Percentiles rank a stretch among this genome's conserved stretches.
Conservation (phyloP, 2,888 invertebrate genomes). For the Parnassius apollo region DNA sequence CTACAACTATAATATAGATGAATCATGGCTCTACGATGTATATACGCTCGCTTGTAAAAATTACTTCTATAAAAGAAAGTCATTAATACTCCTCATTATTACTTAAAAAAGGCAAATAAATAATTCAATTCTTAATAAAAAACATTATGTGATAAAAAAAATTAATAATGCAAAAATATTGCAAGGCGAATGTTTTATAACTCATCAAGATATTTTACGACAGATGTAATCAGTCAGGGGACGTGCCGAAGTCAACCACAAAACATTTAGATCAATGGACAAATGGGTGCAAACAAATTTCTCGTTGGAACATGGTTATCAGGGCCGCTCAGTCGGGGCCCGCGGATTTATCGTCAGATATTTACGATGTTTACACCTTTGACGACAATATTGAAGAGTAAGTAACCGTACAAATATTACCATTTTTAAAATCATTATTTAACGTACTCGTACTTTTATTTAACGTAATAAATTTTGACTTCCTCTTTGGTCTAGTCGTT, state of each 20-base stretch:
- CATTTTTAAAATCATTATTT: not conserved
- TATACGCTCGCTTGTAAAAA: too few relatives aligned
- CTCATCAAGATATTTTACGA: slow-evolving; percentile 48
- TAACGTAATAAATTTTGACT: too few relatives aligned
- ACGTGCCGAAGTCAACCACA: slow-evolving; percentile 42
- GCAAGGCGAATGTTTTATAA: slow-evolving; percentile 16
- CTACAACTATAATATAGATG: too few relatives aligned
- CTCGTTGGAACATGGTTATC: slow-evolving; percentile 50
- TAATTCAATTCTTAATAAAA: too few relatives aligned
- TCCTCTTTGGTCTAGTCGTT: too few relatives aligned
- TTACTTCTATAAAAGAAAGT: too few relatives aligned
- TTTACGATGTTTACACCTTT: slow-evolving; percentile 38
- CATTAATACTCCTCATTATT: too few relatives aligned
- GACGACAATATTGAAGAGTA: slow-evolving; percentile 30
- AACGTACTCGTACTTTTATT: too few relatives aligned
- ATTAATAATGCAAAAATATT: slow-evolving; percentile 7
- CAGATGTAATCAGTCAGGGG: slow-evolving; percentile 55
- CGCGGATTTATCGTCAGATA: slow-evolving; percentile 38
- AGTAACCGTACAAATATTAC: slow-evolving; percentile 3
- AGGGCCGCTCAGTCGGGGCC: slow-evolving; percentile 34
- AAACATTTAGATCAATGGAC: slow-evolving; percentile 44
- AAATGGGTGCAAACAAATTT: slow-evolving; percentile 45
- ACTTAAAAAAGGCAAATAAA: too few relatives aligned
- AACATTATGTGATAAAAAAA: not conserved
- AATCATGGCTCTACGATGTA: too few relatives aligned